Evolutionary conservation across 30 jellyfish, hydroid and myxozoan species (phyloP).

Genomic region (Cassiopea xamachana): DNA sequence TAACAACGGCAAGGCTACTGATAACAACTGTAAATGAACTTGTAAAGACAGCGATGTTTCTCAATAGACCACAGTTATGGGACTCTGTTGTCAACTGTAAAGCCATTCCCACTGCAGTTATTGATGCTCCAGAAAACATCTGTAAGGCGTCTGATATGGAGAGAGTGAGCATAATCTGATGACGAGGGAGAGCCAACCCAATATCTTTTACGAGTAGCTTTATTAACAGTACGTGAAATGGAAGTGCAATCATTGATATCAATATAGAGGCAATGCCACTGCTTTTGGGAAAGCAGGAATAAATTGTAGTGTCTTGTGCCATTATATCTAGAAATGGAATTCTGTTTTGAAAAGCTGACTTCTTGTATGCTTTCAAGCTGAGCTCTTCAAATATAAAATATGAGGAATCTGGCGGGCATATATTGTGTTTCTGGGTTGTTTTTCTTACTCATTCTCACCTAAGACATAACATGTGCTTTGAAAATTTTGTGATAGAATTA

Average conservation of each 20-base stretch:
- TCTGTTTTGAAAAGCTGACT: too few relatives aligned
- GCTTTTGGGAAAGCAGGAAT: background rate
- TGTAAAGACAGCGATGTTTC: background rate
- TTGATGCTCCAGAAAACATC: background rate
- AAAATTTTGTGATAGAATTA: too few relatives aligned
- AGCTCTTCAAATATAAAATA: too few relatives aligned
- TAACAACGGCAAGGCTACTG: background rate
- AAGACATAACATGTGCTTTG: too few relatives aligned
- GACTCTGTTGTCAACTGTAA: background rate
- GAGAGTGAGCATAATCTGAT: background rate
- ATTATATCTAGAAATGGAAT: too few relatives aligned
- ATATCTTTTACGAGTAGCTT: background rate
- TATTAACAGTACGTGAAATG: background rate
- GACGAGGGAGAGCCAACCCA: background rate
- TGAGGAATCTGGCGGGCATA: too few relatives aligned
- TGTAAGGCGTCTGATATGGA: constrained; percentile 6
- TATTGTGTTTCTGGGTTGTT: too few relatives aligned
- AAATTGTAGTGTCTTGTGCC: background rate
- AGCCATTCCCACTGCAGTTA: background rate
- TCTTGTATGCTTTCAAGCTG: too few relatives aligned
- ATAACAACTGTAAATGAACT: background rate
- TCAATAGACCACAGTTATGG: background rate
- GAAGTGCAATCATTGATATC: background rate
- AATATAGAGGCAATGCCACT: background rate
- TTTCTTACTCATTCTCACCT: too few relatives aligned